Evolutionary conservation across 2,113 vertebrate species (phyloP).

Genomic region (Actinemys pallida): DNA sequence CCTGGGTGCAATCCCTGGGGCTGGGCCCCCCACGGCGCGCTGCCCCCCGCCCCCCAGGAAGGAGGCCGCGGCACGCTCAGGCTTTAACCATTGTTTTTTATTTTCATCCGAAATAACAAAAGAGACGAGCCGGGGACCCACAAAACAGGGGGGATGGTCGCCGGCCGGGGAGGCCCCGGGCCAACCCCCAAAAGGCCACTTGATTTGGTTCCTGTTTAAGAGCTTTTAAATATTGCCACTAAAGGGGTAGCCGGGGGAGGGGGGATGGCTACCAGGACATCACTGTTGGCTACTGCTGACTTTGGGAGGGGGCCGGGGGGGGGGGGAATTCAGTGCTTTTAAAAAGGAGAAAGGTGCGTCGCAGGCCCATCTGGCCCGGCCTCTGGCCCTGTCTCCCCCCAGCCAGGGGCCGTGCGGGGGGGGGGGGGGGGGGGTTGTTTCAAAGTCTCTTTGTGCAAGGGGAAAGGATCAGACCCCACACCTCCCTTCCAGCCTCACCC

Average conservation of each 20-base stretch:
- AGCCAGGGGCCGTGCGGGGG: no score
- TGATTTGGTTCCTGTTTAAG: constrained; percentile 22
- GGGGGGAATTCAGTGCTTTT: neutral
- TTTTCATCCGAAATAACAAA: neutral
- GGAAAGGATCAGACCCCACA: neutral
- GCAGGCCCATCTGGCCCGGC: neutral
- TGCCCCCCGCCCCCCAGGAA: neutral
- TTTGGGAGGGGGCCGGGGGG: no score
- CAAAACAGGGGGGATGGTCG: neutral
- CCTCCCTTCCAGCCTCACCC: neutral
- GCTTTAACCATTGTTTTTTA: neutral
- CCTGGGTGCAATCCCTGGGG: neutral
- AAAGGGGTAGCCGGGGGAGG: neutral
- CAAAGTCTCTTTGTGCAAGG: neutral
- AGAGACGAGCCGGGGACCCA: constrained; percentile 28
- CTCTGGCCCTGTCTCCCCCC: neutral
- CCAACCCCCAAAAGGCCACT: constrained; percentile 1
- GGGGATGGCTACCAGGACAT: neutral
- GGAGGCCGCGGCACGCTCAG: neutral
- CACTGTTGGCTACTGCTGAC: neutral
- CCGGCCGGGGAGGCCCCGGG: neutral
- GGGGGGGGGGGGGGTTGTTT: no score
- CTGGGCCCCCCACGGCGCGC: neutral
- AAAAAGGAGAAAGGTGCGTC: neutral
- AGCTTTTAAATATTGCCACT: constrained; percentile 38